Evolutionary conservation across 2,797 vertebrate genomes (phyloP).

Genomic region (Apodemus agrarius): DNA sequence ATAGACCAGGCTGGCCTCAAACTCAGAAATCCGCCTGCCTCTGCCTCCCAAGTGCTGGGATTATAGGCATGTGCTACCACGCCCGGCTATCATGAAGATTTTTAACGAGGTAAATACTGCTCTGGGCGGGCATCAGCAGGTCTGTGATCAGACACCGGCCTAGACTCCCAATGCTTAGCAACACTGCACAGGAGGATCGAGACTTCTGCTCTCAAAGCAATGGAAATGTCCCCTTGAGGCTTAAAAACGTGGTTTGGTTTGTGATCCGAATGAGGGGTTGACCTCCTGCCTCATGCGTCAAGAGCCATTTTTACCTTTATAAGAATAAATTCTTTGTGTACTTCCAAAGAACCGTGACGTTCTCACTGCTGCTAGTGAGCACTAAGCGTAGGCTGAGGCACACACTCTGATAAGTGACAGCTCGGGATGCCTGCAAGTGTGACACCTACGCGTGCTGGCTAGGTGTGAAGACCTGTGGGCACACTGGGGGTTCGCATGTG

Average conservation of each 20-base stretch:
- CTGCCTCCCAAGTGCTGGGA: too few species aligned
- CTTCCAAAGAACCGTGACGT: not conserved
- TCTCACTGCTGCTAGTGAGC: conserved; percentile 35
- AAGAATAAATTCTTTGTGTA: conserved; percentile 23
- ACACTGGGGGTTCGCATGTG: not conserved
- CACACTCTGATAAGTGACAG: not conserved
- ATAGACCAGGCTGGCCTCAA: too few species aligned
- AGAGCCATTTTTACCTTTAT: not conserved
- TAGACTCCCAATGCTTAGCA: not conserved
- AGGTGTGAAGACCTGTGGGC: not conserved
- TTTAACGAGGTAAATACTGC: not conserved
- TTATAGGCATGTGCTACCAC: too few species aligned
- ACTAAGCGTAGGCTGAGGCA: not conserved
- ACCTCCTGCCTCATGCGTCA: not conserved
- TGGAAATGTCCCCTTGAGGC: not conserved
- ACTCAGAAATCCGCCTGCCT: too few species aligned
- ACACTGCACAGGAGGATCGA: not conserved
- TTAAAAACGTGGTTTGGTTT: not conserved
- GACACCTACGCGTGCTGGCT: not conserved
- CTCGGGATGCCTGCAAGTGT: not conserved
- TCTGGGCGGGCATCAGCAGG: not conserved
- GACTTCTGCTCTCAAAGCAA: not conserved
- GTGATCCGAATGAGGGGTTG: not conserved
- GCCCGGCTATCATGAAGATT: too few species aligned
- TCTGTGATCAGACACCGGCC: not conserved